Evolutionary conservation across 2,888 invertebrate species (phyloP), one percentile per base, ranked within the genome.

Genomic region (Leucania comma): DNA sequence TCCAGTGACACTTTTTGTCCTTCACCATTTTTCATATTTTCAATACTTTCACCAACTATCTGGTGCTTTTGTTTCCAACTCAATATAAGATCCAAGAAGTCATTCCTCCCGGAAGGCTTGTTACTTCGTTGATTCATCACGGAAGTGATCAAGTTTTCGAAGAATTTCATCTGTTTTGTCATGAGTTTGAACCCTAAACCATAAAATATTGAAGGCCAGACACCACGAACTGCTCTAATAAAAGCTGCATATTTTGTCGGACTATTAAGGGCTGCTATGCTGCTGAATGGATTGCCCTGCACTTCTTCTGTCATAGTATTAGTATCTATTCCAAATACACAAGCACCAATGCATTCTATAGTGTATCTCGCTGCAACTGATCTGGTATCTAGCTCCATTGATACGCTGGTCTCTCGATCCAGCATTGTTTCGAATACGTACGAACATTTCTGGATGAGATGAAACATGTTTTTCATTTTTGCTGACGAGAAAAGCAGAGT

Each of bases 41-140:
- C 83, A 3, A 92, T 86, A 22, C 88, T 89, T 50, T 91, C 90
- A 1, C 91, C 91, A 0, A 69, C 58, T 26, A 92, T 83, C 20
- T 73, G 72, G 0, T 88, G 82, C 5, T 86, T 85, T 24, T 87
- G 72, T 60, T 88, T 90, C 72, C 91, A 89, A 46, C 71, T 80
- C 22, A 91, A 65, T 1, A 93, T 51, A 3, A 92, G 75, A 75
- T 93, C 92, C 0, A 93, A 84, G 24, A 93, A 92, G 68, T 93
- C 92, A 22, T 90, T 82, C 20, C 90, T 84, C 0, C 80, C 58
- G 0, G 89, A 81, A 0, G 88, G 81, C 35, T 86, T 86, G 57
- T 86, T 81, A 0, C 86, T 51, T 1, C 92, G 84, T 14, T 80
- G 75, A 38, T 86, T 75, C 64, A 90, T 90, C 4, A 91, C 89